Base-by-base conservation (phyloP, 2,888 invertebrate genomes). In the Podotricha telesiphe region DNA sequence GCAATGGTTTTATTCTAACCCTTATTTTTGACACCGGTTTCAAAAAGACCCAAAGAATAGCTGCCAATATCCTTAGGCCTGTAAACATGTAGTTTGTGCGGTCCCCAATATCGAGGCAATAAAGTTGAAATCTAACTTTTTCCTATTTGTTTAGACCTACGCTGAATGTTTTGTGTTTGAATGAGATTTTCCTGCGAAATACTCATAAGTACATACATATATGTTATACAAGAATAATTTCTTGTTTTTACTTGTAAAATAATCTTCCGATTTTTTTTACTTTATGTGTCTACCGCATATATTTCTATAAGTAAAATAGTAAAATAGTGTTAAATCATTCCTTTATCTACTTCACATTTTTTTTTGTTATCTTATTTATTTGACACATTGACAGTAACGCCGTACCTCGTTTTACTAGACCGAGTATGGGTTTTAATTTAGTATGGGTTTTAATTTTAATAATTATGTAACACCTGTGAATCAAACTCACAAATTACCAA, bases 11-110 rank as follows among this genome's bases (percentile, higher is more conserved):
- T 2, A 28, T 28, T 28, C n/a, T 10, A 22, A 28, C n/a, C 22
- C n/a, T n/a, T 28, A 80, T 77, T 80, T 78, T 80, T 78, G 74
- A 74, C 66, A n/a, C 67, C 71, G 2, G 19, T 19, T 13, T 34
- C 34, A 47, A 48, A 62, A 62, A 48, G 28, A 13, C 17, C 19
- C 11, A 37, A 37, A 62, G 22, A 59, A 55, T 47, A 34, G n/a
- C 20, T 28, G 40, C 40, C 64, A 45, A 65, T 65, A 55, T 45
- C 64, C 64, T 53, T 42, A 65, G 64, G 51, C 42, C 45, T 53
- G 64, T 65, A 51, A 65, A 65, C 53, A 65, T 53, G 64, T 22
- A 51, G 42, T 42, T 22, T 28, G 51, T 53, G 22, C 51, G 40
- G n/a, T 45, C 42, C 42, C 53, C 64, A 53, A 65, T 65, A 65